Evolutionary conservation across 2,888 invertebrate species (phyloP), one percentile per base, ranked within the genome.

Genomic region (Cantharis nigra): DNA sequence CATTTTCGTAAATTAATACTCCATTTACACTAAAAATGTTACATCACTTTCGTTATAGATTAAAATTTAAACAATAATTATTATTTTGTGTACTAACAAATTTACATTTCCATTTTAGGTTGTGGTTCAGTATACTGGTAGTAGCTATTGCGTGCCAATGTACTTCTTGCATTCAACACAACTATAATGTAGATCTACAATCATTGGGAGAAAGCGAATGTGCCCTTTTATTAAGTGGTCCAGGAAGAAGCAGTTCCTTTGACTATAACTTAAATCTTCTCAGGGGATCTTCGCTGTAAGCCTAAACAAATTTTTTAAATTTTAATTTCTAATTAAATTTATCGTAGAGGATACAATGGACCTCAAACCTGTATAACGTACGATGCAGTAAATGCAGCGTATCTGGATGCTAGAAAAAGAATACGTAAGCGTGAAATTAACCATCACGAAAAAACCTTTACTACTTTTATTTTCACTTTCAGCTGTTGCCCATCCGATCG

Each of bases 301-400:
- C 23, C 9, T 23, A 23, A 16, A 1, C 7, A 11, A 4, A 0
- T 23, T 16, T 16, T 16, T 16, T 16, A 69, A 16, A 71, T 65
- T 79, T 80, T 85, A 49, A 49, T 49, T n/a, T n/a, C 9, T 49
- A n/a, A 49, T 64, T 18, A 30, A 26, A 86, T 80, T 89, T 88
- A 84, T 91, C 91, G 75, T 90, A 94, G 94, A 79, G 91, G 91
- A 16, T 92, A 93, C 85, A 93, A 92, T 83, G 93, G 92, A 70
- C 92, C 93, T 71, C 92, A 94, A 80, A 94, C 94, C 78, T 97
- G 97, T 88, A 96, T 97, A 87, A 96, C 97, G 5, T 97, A 95
- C 87, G 96, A 96, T 84, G 96, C 96, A 72, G 92, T 97, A 78
- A 96, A 97, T 90, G 94, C 95, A 83, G 97, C 97, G 67, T 97